These are phyloP conservation scores for Heloderma charlesbogerti DNA, from an alignment of 2,113 vertebrate genomes.

Conservation along the genomic window DNA sequence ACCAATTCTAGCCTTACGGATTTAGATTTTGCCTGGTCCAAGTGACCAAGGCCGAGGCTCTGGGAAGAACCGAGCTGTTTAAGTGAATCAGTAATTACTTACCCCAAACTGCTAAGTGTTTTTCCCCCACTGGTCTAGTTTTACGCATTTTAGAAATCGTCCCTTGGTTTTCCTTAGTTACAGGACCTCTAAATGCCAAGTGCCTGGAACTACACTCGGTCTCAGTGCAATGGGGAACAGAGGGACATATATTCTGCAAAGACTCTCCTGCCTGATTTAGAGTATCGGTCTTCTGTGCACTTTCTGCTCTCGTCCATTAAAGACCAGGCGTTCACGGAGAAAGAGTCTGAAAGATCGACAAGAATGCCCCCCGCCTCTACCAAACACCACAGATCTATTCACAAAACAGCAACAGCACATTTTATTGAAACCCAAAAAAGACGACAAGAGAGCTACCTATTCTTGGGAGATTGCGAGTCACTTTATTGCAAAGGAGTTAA, in stretches of 20 bases:
- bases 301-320: conserved; percentile 70
- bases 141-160: conserved; percentile 47
- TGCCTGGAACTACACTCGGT: conserved; percentile 64
- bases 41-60: background rate
- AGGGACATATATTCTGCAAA: conserved; percentile 48
- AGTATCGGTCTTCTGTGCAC: conserved; percentile 71
- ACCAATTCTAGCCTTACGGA: background rate
- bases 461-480: conserved; percentile 31
- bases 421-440: conserved; percentile 46
- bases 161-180: conserved; percentile 61
- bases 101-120: conserved; percentile 48
- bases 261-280: conserved; percentile 72
- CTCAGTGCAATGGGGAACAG: conserved; percentile 4
- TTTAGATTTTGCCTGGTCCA: background rate
- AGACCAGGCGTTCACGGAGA: conserved; percentile 59
- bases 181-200: conserved; percentile 60
- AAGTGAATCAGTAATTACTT: conserved; percentile 52
- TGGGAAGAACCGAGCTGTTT: conserved; percentile 29
- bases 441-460: conserved; percentile 56
- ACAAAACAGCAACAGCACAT: conserved; percentile 44
- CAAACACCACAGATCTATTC: conserved; percentile 68
- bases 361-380: conserved; percentile 57
- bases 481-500: conserved; percentile 37
- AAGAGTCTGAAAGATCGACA: conserved; percentile 77
- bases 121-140: conserved; percentile 71